These are phyloP conservation scores for Manduca sexta DNA, from an alignment of 1,140 invertebrate genomes.

Conservation along the genomic window DNA sequence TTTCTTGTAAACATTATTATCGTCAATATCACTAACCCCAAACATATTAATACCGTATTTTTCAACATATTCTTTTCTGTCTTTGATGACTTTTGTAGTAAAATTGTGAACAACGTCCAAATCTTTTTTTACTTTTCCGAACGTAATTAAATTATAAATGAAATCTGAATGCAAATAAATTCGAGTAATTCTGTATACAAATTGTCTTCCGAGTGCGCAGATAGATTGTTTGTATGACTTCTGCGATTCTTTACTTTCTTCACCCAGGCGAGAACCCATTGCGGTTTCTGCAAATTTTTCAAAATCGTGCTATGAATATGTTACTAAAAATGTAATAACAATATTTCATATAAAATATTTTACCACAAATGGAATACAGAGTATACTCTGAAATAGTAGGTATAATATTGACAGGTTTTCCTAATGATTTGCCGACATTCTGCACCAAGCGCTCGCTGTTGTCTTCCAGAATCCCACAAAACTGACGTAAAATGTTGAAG, in stretches of 20 bases:
- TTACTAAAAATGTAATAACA: slow-evolving; percentile 5
- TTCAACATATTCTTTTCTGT: slow-evolving; percentile 19
- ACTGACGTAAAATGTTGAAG: slow-evolving; percentile 89
- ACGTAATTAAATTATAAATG: slow-evolving; percentile 11
- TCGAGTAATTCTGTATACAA: slow-evolving; percentile 44
- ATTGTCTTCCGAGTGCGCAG: slow-evolving; percentile 41
- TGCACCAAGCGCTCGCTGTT: slow-evolving; percentile 59
- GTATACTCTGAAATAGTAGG: slow-evolving; percentile 81
- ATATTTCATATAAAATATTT: slow-evolving; percentile 4
- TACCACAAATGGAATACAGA: slow-evolving; percentile 75
- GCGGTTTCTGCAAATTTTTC: slow-evolving; percentile 45
- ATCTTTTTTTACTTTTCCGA: too few species aligned
- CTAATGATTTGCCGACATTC: slow-evolving; percentile 31
- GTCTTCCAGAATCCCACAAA: slow-evolving; percentile 74
- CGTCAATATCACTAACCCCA: slow-evolving; percentile 33
- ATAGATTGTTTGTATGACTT: slow-evolving; percentile 53
- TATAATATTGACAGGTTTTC: slow-evolving; percentile 75
- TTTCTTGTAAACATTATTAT: slow-evolving; percentile 11
- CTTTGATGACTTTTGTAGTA: slow-evolving; percentile 35
- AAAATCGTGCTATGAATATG: background rate
- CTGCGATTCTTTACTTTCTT: slow-evolving; percentile 31
- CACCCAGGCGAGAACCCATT: slow-evolving; percentile 62
- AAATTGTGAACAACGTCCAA: slow-evolving; percentile 24
- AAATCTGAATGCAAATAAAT: slow-evolving; percentile 40
- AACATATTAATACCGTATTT: background rate